These are phyloP conservation scores for Athripsodes cinereus DNA, from an alignment of 2,888 invertebrate species.

Conservation along the genomic window DNA sequence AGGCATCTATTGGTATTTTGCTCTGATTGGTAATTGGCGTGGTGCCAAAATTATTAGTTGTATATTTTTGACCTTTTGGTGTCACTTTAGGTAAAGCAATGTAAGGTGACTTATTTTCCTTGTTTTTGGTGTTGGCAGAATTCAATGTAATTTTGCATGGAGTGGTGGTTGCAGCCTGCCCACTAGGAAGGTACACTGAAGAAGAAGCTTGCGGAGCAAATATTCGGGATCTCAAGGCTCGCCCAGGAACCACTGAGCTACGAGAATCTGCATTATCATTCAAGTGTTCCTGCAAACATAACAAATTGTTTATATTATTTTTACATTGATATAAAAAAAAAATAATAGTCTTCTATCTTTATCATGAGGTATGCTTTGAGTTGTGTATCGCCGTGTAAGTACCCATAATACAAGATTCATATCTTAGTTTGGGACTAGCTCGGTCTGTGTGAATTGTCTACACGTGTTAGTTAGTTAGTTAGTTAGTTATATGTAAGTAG, in stretches of 20 bases:
- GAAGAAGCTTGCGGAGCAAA: conserved; percentile 25
- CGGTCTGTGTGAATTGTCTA: no score
- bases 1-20: conserved; percentile 10
- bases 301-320: not conserved
- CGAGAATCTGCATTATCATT: conserved; percentile 47
- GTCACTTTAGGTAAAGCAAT: conserved; percentile 29
- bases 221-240: conserved; percentile 32
- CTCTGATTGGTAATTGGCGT: conserved; percentile 16
- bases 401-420: no score
- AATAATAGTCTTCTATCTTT: no score
- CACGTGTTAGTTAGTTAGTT: no score
- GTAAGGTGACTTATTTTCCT: conserved; percentile 17
- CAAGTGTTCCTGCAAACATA: conserved; percentile 43
- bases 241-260: conserved; percentile 45
- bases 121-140: not conserved
- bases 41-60: conserved; percentile 30
- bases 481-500: no score
- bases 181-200: conserved; percentile 17
- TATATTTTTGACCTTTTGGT: conserved; percentile 36
- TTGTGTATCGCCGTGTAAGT: no score
- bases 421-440: no score
- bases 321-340: no score
- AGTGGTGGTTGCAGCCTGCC: conserved; percentile 8
- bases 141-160: conserved; percentile 11
- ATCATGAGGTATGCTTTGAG: no score